phyloP scores from a whole-genome alignment of 2,113 vertebrate genomes.

The Chionis minor region DNA sequence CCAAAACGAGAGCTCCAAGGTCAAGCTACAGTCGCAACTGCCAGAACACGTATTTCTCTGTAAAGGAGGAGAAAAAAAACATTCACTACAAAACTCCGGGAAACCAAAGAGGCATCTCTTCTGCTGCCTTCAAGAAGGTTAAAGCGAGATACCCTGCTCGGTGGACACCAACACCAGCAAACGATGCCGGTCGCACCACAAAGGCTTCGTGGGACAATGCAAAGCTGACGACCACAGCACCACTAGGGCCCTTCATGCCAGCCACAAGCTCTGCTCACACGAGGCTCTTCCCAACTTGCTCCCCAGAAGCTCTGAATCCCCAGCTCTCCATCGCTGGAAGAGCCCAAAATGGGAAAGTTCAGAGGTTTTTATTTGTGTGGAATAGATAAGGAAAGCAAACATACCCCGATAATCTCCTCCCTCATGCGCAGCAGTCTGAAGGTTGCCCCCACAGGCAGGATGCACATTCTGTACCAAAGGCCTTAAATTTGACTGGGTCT shows the following conservation, averaged over 20 bases:
- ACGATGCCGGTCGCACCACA: neutral
- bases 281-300: neutral
- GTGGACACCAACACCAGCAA: accelerated
- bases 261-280: neutral
- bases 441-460: neutral
- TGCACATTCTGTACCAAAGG: neutral
- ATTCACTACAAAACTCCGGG: neutral
- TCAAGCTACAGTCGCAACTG: neutral
- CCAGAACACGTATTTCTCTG: neutral
- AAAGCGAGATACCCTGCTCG: neutral
- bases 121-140: neutral
- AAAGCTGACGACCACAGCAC: neutral
- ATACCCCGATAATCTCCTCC: neutral
- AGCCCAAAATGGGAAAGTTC: neutral
- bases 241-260: accelerated
- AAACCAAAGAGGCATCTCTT: neutral
- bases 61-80: neutral
- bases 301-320: neutral
- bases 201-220: neutral
- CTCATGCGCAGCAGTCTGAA: neutral
- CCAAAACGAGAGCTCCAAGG: neutral
- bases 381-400: neutral
- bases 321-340: neutral
- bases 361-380: neutral
- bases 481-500: neutral